Percentiles rank a stretch among this genome's conserved stretches.
These are phyloP conservation scores for Coptodon rendalli DNA, from an alignment of 2,113 vertebrate genomes.

Conservation along the genomic window DNA sequence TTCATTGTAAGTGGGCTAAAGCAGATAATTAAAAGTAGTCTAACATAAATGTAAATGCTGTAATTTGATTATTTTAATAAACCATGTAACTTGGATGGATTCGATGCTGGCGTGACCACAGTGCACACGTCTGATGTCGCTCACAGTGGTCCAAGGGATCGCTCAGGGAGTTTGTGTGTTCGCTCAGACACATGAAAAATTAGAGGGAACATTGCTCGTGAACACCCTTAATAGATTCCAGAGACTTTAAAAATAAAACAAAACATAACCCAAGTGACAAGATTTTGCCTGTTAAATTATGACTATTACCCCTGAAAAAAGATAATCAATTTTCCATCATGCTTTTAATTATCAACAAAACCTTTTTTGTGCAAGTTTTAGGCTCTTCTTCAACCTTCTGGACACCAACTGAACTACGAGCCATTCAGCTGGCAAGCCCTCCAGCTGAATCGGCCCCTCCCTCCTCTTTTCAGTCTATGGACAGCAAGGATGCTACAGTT, in stretches of 20 bases:
- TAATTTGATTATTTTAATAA: no score
- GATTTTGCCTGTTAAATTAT: background rate
- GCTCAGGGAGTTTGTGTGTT: no score
- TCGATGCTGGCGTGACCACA: no score
- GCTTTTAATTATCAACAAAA: background rate
- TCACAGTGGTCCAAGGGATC: no score
- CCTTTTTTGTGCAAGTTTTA: background rate
- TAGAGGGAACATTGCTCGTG: no score
- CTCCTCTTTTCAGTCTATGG: background rate
- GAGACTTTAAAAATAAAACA: background rate
- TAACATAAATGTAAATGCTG: no score
- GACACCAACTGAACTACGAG: slow-evolving; percentile 20
- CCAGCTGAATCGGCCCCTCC: slow-evolving; percentile 21
- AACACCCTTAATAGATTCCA: background rate
- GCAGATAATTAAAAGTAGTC: no score
- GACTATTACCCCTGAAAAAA: background rate
- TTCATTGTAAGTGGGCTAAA: no score
- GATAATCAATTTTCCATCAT: background rate
- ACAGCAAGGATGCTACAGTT: slow-evolving; percentile 67
- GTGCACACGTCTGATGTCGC: no score
- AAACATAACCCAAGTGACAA: background rate
- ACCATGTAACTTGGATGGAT: no score
- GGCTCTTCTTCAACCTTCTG: slow-evolving; percentile 32
- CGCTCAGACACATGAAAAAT: no score
- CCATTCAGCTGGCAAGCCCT: background rate